Evolutionary conservation across 2,888 invertebrate genomes (phyloP), one percentile per base, ranked within the genome.

Genomic region (Saturnia japonica): DNA sequence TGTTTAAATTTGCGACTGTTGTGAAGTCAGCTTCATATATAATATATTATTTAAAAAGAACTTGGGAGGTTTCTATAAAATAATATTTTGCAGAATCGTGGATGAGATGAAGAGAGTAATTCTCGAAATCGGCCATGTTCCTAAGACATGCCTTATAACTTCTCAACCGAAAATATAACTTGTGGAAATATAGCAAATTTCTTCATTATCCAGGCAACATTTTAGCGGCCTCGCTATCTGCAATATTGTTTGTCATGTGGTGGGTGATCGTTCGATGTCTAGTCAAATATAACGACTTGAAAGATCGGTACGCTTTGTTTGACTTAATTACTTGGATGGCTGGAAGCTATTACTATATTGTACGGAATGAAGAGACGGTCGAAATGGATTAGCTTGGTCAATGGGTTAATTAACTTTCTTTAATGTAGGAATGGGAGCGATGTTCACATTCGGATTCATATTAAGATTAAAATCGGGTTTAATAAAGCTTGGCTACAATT

Each of bases 251-350:
- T 51, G 70, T 34, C 42, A 57, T 47, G 12, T 68, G 22, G 70
- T 72, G 72, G 72, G 72, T 68, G 72, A 68, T 34, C 51, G 28
- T 70, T 64, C 72, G 69, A 72, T 72, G 64, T 70, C 60, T 43
- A 28, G 66, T 40, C 42, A 51, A 70, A 66, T 43, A 67, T 67
- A 54, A 40, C 40, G 34, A n/a, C 57, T 60, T 60, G 43, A 68
- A 60, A 51, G 51, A 68, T 12, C 64, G 34, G 40, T 40, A 64
- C 40, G 40, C 67, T 12, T 54, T 67, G 43, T 42, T 28, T 42
- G 22, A 34, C 64, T 34, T 60, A 60, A 28, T 60, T 22, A 64
- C 64, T 64, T 40, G 42, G 42, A 51, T 51, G 25, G 43, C 69
- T 62, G 45, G 43, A 45, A 34, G 62, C 62, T 62, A 45, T 16